Percentiles rank a stretch among this genome's conserved stretches.
Evolutionary conservation across 2,797 vertebrate genomes (phyloP).

Genomic region (Darevskia mixta): DNA sequence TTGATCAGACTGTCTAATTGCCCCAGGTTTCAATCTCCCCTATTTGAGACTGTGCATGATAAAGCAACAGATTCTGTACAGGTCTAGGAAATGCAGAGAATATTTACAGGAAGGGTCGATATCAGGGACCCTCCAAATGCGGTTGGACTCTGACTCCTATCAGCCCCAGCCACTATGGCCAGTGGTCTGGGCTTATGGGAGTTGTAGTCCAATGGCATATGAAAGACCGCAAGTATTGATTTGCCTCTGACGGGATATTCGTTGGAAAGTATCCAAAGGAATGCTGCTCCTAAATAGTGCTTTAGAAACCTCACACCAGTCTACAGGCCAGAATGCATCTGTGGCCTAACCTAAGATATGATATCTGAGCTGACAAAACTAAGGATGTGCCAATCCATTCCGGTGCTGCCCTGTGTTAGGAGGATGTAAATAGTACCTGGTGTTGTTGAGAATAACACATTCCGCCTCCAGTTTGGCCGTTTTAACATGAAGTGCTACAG

Average conservation of each 20-base stretch:
- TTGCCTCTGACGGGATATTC: not conserved
- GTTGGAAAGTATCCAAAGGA: not conserved
- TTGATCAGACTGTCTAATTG: not conserved
- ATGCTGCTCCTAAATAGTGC: not conserved
- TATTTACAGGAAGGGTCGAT: not conserved
- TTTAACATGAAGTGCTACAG: slow-evolving; percentile 4
- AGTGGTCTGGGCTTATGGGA: not conserved
- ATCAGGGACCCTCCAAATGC: not conserved
- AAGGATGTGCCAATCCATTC: not conserved
- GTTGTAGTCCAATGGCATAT: not conserved
- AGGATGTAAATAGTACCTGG: slow-evolving; percentile 3
- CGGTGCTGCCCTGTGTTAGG: not conserved
- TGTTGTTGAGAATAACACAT: not conserved
- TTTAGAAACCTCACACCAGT: not conserved
- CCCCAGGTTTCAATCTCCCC: not conserved
- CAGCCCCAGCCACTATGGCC: not conserved
- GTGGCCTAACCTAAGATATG: not conserved
- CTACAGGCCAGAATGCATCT: not conserved
- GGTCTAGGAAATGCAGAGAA: not conserved
- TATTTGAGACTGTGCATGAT: not conserved
- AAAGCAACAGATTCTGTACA: not conserved
- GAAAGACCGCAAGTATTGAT: not conserved
- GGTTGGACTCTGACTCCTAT: no score
- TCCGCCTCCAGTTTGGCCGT: not conserved
- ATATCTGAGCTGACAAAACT: not conserved